A percentile compares a stretch with the other conserved stretches of the same genome.
These are phyloP conservation scores for Varecia variegata DNA, from an alignment of 2,797 vertebrate species.

Conservation along the genomic window DNA sequence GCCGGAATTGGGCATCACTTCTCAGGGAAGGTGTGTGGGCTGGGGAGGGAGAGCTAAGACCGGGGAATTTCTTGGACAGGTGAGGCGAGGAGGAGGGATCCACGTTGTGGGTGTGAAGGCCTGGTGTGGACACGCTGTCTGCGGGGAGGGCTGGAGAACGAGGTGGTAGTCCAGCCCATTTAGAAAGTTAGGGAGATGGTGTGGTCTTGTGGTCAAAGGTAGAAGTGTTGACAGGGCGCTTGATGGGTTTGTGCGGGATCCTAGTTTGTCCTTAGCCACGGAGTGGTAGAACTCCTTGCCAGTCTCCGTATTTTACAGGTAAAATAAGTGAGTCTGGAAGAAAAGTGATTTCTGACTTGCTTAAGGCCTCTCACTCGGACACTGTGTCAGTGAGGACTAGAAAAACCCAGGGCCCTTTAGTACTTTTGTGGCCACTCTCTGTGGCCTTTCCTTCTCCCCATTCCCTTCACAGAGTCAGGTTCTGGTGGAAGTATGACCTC, in stretches of 20 bases:
- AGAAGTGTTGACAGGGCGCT: not conserved
- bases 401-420: not conserved
- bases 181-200: not conserved
- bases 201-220: not conserved
- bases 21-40: not conserved
- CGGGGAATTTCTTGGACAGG: not conserved
- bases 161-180: not conserved
- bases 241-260: not conserved
- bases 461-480: not conserved
- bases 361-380: not conserved
- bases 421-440: not conserved
- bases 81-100: not conserved
- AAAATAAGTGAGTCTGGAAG: not conserved
- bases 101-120: conserved; percentile 23
- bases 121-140: not conserved
- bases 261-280: not conserved
- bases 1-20: not conserved
- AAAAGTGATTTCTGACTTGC: not conserved
- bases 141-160: not conserved
- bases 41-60: not conserved
- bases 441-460: not conserved
- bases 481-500: not conserved
- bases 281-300: not conserved
- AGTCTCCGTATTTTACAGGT: not conserved
- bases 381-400: not conserved